Evolutionary conservation across 2,113 vertebrate genomes (phyloP), one percentile per base, ranked within the genome.

Genomic region (Trematomus loennbergii): DNA sequence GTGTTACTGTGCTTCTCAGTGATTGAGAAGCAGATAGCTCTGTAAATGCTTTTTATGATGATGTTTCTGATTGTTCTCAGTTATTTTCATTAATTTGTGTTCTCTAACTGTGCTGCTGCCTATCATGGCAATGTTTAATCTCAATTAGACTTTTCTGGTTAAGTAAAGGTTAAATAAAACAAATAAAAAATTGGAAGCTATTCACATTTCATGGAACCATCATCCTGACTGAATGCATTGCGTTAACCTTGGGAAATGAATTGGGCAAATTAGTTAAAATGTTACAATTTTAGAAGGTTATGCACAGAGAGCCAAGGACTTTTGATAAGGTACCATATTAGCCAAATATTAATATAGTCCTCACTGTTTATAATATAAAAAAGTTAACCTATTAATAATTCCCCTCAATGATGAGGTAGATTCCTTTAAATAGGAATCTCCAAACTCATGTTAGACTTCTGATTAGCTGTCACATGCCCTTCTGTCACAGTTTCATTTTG

Each of bases 401-500:
- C 64, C 36, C 17, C 72, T 75, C 33, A 50, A 45, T 58, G 72
- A 40, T 48, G 46, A 78, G 57, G 65, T 57, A 48, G 33, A 36
- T 45, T 66, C 29, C 48, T 71, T 74, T 58, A 45, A 57, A 69
- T 67, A 59, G 40, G 9, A 9, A 52, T 9, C 13, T 46, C 59
- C 53, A 74, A 73, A 78, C 74, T 81, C 3, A 50, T 74, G 78
- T 69, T 71, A 60, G 53, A 80, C 52, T 64, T 54, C 9, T 49
- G 50, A 71, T 70, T 75, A 52, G 33, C 43, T 66, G 45, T 77
- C 25, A 69, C 20, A 60, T 22, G 48, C 29, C 25, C 3, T 18
- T 10, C 52, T 72, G 71, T 59, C 71, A 29, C 53, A 45, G 46
- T 78, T 63, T 78, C 62, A 84, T 77, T 80, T 65, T 52, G 69